Evolutionary conservation across 2,888 invertebrate species (phyloP).

Genomic region (Linnaemya tessellans): DNA sequence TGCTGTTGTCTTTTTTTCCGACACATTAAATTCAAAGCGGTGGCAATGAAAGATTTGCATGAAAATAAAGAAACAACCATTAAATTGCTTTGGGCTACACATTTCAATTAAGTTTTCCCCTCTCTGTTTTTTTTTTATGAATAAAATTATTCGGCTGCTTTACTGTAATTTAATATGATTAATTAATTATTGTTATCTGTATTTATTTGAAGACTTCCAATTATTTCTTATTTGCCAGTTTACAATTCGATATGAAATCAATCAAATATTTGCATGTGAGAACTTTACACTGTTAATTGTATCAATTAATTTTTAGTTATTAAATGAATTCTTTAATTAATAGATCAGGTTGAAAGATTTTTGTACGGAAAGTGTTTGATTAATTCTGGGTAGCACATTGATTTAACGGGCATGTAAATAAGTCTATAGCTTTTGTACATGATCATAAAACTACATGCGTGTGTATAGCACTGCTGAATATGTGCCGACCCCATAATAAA

Average conservation of each 20-base stretch:
- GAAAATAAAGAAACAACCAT: constrained; percentile 6
- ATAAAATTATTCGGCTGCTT: background rate
- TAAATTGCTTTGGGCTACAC: constrained; percentile 27
- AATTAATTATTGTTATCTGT: background rate
- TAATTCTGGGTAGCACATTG: too few relatives aligned
- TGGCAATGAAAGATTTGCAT: constrained; percentile 45
- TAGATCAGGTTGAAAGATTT: background rate
- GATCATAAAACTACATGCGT: background rate
- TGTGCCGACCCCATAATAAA: background rate
- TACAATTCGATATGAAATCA: constrained; percentile 12
- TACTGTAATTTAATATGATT: constrained; percentile 1
- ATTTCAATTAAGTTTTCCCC: constrained; percentile 12
- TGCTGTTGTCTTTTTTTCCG: constrained; percentile 14
- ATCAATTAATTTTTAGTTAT: constrained; percentile 2
- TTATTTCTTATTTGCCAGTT: background rate
- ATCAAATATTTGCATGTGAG: too few relatives aligned
- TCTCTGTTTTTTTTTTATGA: constrained; percentile 10
- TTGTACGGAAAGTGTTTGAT: too few relatives aligned
- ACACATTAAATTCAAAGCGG: constrained; percentile 39
- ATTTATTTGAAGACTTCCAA: background rate
- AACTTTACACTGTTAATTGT: background rate
- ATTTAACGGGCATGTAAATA: too few relatives aligned
- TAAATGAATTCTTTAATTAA: background rate
- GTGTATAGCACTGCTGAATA: background rate
- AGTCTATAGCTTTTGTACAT: background rate